Conservation (phyloP, 2,113 vertebrate species). For the Psittacara wagleri region DNA sequence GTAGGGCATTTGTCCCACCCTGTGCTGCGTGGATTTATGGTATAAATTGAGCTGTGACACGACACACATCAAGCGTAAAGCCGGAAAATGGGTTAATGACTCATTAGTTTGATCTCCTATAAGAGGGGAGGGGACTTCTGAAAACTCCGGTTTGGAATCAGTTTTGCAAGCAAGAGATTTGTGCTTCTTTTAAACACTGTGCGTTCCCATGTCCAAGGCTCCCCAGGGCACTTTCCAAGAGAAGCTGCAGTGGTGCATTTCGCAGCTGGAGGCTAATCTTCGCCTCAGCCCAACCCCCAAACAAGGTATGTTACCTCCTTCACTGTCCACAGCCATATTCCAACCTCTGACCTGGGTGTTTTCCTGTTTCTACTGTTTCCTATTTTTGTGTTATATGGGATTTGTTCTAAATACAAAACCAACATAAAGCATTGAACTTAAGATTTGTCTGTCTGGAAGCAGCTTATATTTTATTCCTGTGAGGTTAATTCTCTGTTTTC, state of each 20-base stretch:
- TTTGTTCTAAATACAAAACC: neutral
- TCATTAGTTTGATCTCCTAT: fast-evolving
- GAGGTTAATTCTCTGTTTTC: neutral
- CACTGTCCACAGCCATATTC: neutral
- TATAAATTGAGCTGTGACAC: neutral
- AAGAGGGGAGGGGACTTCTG: neutral
- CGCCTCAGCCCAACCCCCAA: neutral
- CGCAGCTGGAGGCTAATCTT: constrained; percentile 36
- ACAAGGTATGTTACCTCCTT: constrained; percentile 2
- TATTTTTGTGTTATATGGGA: neutral
- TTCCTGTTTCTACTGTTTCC: neutral
- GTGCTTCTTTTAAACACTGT: neutral
- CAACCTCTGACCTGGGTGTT: neutral
- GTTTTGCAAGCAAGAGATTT: neutral
- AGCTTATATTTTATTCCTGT: neutral
- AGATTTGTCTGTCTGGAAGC: neutral
- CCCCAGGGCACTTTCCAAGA: neutral
- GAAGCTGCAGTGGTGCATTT: constrained; percentile 58
- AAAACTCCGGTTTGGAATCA: neutral
- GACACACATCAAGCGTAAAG: neutral
- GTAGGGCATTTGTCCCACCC: neutral
- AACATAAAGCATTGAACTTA: neutral
- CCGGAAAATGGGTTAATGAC: neutral
- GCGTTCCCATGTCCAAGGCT: neutral
- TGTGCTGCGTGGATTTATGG: neutral